phyloP scores from a whole-genome alignment of 2,888 invertebrate genomes.

The Patella depressa region DNA sequence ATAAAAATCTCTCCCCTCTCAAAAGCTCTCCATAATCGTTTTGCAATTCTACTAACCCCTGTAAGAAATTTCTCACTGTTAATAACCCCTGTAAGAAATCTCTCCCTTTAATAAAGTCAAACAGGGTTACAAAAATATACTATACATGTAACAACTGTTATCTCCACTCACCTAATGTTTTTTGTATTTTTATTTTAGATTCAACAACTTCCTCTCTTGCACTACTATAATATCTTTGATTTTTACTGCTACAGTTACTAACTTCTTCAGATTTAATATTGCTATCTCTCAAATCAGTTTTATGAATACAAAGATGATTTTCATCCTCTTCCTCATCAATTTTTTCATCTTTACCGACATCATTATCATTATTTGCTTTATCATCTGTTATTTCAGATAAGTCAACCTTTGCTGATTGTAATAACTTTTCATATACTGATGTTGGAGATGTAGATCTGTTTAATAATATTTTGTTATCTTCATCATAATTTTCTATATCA shows the following conservation, averaged over 20 bases:
- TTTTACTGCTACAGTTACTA: slow-evolving; percentile 9
- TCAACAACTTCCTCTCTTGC: slow-evolving; percentile 17
- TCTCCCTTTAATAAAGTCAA: no score
- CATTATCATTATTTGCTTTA: slow-evolving; percentile 15
- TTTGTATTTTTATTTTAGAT: slow-evolving; percentile 27
- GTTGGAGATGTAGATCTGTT: slow-evolving; percentile 62
- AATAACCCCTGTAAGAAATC: no score
- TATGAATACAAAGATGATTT: slow-evolving; percentile 7
- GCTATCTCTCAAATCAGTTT: not conserved
- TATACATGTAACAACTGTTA: no score
- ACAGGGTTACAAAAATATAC: no score
- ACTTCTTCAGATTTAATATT: not conserved
- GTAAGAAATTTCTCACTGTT: no score
- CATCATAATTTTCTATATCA: slow-evolving; percentile 57
- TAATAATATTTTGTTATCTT: slow-evolving; percentile 49
- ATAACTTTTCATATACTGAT: slow-evolving; percentile 58
- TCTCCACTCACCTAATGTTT: not conserved
- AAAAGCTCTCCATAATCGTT: no score
- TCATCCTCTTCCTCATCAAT: slow-evolving; percentile 7
- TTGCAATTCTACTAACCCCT: no score
- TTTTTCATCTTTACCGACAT: not conserved
- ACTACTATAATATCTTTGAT: slow-evolving; percentile 1
- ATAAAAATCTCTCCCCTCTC: no score
- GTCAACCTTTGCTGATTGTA: slow-evolving; percentile 49
- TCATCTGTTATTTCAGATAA: slow-evolving; percentile 1